Conservation (phyloP, 2,797 vertebrate species). For the Myripristis jacobus region DNA sequence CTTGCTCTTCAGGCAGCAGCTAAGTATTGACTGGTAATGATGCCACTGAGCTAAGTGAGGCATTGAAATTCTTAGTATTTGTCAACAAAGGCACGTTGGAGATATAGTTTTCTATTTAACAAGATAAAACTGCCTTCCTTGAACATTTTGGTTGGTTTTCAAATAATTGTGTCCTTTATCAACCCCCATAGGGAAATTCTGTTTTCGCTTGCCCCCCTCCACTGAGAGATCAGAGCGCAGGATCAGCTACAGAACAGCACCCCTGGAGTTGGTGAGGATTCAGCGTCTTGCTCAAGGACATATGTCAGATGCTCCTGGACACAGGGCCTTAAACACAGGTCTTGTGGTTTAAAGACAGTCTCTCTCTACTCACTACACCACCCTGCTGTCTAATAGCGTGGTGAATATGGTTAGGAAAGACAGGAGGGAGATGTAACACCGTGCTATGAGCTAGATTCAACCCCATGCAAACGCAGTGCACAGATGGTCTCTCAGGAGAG, state of each 20-base stretch:
- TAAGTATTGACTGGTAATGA: neutral
- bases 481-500: conserved; percentile 14
- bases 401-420: too few species aligned
- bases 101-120: too few species aligned
- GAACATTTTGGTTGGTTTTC: neutral
- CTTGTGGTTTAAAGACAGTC: neutral
- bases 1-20: neutral
- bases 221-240: neutral
- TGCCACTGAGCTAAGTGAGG: neutral
- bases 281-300: conserved; percentile 2
- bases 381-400: neutral
- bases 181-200: neutral
- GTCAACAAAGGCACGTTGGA: neutral
- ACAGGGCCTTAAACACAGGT: neutral
- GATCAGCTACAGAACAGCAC: neutral
- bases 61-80: neutral
- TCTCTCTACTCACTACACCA: neutral
- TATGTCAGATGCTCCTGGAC: neutral
- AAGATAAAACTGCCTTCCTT: neutral
- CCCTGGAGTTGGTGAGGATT: neutral
- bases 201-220: neutral
- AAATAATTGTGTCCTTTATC: too few species aligned
- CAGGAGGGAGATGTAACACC: neutral
- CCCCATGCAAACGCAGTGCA: conserved; percentile 7
- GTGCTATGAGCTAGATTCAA: neutral